phyloP scores from a whole-genome alignment of 2,888 invertebrate species.

The Ochropacha duplaris region DNA sequence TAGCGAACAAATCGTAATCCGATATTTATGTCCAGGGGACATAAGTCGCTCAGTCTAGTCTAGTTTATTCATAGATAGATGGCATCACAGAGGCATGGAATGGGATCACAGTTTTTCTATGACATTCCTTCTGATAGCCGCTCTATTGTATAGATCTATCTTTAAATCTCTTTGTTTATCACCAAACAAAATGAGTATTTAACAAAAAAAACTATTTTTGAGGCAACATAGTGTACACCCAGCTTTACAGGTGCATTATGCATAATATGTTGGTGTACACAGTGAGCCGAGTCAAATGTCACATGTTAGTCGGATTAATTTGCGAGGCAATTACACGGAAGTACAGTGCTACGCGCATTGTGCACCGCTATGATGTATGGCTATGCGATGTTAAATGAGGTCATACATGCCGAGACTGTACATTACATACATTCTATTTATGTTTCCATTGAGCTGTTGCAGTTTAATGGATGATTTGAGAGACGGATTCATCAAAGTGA shows the following conservation, averaged over 20 bases:
- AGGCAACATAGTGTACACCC: not conserved
- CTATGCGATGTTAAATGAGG: constrained; percentile 12
- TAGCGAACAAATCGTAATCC: too few relatives aligned
- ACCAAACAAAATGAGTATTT: too few relatives aligned
- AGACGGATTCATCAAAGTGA: constrained; percentile 2
- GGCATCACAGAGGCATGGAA: too few relatives aligned
- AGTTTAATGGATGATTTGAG: not conserved
- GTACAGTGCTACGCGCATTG: constrained; percentile 32
- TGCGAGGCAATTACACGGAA: constrained; percentile 63
- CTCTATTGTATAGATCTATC: too few relatives aligned
- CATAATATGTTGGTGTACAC: constrained; percentile 18
- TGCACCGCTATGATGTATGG: constrained; percentile 30
- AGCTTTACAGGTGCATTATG: constrained; percentile 2
- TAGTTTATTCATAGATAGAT: too few relatives aligned
- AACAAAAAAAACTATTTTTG: too few relatives aligned
- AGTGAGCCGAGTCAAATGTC: constrained; percentile 60
- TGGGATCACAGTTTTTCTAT: too few relatives aligned
- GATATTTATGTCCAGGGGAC: too few relatives aligned
- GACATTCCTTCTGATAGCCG: too few relatives aligned
- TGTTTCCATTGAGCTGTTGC: constrained; percentile 6
- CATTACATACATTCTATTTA: constrained; percentile 3
- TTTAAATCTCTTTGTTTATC: too few relatives aligned
- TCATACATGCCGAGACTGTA: constrained; percentile 17
- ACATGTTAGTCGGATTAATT: constrained; percentile 68
- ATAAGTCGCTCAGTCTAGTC: too few relatives aligned